phyloP scores from a whole-genome alignment of 2,797 vertebrate genomes.

The Dendrocincla fuliginosa region DNA sequence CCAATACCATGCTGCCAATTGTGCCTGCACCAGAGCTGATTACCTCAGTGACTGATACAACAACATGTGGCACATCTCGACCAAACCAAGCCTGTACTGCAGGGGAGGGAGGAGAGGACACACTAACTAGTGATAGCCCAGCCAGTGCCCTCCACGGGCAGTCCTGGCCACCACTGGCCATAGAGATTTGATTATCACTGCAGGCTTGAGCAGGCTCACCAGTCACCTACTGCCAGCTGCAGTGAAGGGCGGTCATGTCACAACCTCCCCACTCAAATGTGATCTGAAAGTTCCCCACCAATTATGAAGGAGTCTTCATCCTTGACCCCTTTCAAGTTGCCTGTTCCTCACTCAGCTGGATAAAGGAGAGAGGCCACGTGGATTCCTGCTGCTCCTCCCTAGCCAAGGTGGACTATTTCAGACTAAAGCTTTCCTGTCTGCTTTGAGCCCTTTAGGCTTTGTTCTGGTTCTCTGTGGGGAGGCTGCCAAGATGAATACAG shows the following conservation, averaged over 20 bases:
- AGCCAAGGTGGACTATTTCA: conserved; percentile 6
- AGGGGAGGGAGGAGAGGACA: neutral
- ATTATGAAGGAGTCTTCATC: neutral
- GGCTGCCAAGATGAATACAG: conserved; percentile 25
- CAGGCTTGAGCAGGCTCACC: neutral
- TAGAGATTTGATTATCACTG: neutral
- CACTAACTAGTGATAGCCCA: neutral
- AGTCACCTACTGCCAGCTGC: neutral
- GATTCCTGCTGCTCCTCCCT: neutral
- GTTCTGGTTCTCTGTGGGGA: conserved; percentile 25
- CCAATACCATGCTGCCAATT: too few relatives aligned
- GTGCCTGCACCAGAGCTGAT: neutral
- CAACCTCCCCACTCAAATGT: neutral
- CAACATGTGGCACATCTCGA: neutral
- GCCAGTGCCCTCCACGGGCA: neutral
- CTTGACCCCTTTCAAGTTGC: conserved; percentile 39
- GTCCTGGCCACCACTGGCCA: neutral
- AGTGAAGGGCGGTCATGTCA: neutral
- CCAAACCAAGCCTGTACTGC: neutral
- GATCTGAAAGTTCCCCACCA: conserved; percentile 7
- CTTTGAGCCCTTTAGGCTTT: conserved; percentile 39
- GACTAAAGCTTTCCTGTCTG: conserved; percentile 2
- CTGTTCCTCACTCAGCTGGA: neutral
- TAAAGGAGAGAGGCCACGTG: neutral
- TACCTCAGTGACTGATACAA: fast-evolving